Conservation (phyloP, 2,888 invertebrate genomes). For the Lepeophtheirus nordmannii region DNA sequence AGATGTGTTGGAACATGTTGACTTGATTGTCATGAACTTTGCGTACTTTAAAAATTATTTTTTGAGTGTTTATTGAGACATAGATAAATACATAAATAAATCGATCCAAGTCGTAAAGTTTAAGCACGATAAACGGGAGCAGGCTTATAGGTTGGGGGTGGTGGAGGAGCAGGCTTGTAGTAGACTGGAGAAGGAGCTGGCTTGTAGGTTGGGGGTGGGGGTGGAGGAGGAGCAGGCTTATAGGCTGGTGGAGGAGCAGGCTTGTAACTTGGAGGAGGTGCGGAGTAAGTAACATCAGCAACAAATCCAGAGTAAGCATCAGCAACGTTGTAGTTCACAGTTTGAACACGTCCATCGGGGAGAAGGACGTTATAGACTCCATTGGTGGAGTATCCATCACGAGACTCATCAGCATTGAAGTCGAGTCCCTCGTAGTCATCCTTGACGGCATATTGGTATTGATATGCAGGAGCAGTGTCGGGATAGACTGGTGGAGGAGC, state of each 20-base stretch:
- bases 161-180: no score
- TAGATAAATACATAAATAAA: no score
- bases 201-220: not conserved
- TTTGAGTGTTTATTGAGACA: no score
- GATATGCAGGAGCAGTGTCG: not conserved
- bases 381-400: not conserved
- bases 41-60: no score
- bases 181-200: not conserved
- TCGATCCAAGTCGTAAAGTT: no score
- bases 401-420: not conserved
- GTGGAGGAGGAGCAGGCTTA: not conserved
- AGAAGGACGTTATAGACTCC: not conserved
- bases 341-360: not conserved
- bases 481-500: not conserved
- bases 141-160: no score
- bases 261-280: not conserved
- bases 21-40: no score
- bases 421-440: not conserved
- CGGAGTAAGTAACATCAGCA: not conserved
- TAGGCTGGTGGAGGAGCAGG: not conserved
- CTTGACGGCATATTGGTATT: slow-evolving; percentile 2
- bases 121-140: no score
- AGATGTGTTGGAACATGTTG: no score
- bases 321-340: slow-evolving; percentile 10
- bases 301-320: slow-evolving; percentile 7